These are phyloP conservation scores for Andrena flavipes DNA, from an alignment of 2,888 invertebrate species.

Conservation along the genomic window DNA sequence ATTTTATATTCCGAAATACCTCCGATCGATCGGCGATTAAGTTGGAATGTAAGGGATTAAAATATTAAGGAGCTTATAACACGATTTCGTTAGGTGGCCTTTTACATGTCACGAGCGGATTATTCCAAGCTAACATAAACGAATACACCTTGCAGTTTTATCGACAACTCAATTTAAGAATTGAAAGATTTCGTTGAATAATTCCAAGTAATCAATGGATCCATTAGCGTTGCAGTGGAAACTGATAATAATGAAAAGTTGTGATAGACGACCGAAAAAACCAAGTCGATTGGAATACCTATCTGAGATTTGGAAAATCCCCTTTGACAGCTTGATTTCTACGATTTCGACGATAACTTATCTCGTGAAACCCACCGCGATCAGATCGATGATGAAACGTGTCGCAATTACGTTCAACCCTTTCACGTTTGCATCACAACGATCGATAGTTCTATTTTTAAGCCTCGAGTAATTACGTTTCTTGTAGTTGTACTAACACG, in stretches of 20 bases:
- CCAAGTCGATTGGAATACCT: neutral
- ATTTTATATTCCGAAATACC: too few species aligned
- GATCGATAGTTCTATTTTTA: slow-evolving; percentile 54
- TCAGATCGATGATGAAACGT: slow-evolving; percentile 53
- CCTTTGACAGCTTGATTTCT: slow-evolving; percentile 26
- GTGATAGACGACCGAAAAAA: neutral
- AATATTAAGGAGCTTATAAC: too few species aligned
- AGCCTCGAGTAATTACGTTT: slow-evolving; percentile 44
- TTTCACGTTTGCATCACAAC: slow-evolving; percentile 32
- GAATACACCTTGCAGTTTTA: too few species aligned
- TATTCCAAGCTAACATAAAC: too few species aligned
- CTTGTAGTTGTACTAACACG: slow-evolving; percentile 4
- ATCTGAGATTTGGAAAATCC: slow-evolving; percentile 16
- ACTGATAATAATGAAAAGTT: neutral
- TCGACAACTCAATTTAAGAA: too few species aligned
- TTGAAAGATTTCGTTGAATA: too few species aligned
- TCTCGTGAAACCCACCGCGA: slow-evolving; percentile 60
- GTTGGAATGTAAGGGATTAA: too few species aligned
- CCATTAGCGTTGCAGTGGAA: neutral
- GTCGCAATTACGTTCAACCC: slow-evolving; percentile 55
- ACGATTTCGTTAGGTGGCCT: too few species aligned
- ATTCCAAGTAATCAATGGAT: too few species aligned
- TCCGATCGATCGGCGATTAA: too few species aligned
- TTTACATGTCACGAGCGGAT: too few species aligned
- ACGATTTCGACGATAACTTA: slow-evolving; percentile 54